Conservation (phyloP, 2,888 invertebrate species). For the Capitulum mitella region DNA sequence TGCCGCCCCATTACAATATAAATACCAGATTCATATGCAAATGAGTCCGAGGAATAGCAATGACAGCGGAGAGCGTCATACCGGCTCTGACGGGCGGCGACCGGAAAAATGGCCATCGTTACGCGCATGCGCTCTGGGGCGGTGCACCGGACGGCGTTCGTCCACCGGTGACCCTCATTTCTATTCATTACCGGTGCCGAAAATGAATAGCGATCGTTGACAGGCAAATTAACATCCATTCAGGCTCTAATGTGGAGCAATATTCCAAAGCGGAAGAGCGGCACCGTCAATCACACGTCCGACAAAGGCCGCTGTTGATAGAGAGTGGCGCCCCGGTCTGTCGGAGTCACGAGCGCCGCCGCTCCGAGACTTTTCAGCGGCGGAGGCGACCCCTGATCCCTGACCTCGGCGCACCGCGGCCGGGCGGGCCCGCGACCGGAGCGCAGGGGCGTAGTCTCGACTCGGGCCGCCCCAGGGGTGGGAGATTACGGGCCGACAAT, state of each 20-base stretch:
- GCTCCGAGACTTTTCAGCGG: background rate
- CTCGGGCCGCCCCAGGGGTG: too few relatives aligned
- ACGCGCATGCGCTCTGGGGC: background rate
- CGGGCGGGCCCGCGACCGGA: too few relatives aligned
- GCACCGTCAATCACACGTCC: background rate
- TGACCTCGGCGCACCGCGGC: background rate
- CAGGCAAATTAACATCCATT: slow-evolving; percentile 4
- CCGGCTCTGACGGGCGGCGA: background rate
- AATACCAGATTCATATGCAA: slow-evolving; percentile 19
- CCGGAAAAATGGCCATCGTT: background rate
- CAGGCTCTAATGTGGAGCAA: background rate
- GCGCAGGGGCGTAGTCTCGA: too few relatives aligned
- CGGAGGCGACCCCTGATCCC: background rate
- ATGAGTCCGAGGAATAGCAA: background rate
- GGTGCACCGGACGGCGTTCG: background rate
- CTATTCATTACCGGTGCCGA: slow-evolving; percentile 1
- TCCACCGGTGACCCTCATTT: background rate
- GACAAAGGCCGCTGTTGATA: background rate
- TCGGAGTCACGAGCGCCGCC: background rate
- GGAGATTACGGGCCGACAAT: too few relatives aligned
- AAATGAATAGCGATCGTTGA: slow-evolving; percentile 6
- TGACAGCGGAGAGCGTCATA: background rate
- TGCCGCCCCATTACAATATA: background rate
- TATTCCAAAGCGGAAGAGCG: background rate
- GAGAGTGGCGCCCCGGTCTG: background rate